Conservation (phyloP, 2,888 invertebrate species). For the Melolontha melolontha region DNA sequence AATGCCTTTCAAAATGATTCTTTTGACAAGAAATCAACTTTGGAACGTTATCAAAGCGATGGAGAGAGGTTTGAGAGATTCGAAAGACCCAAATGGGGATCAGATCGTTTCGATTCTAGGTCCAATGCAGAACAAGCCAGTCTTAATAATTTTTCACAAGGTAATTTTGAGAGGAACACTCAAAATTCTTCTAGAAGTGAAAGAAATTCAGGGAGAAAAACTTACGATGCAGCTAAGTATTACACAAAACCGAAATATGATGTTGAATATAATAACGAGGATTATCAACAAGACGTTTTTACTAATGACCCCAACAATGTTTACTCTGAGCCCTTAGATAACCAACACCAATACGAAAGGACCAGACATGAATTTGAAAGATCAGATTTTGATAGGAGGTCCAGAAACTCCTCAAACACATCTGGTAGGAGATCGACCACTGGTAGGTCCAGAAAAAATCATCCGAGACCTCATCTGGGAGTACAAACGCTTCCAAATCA, state of each 20-base stretch:
- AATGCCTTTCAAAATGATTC: constrained; percentile 73
- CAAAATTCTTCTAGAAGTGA: constrained; percentile 59
- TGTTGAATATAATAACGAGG: constrained; percentile 60
- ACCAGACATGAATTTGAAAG: constrained; percentile 72
- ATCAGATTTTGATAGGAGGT: constrained; percentile 67
- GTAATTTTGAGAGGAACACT: constrained; percentile 33
- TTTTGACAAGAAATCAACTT: constrained; percentile 74
- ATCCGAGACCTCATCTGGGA: constrained; percentile 67
- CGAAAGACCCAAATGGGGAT: constrained; percentile 69
- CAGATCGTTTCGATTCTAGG: constrained; percentile 71
- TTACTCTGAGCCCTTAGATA: constrained; percentile 64
- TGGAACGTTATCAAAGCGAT: constrained; percentile 72
- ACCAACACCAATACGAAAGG: constrained; percentile 61
- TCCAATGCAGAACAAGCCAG: constrained; percentile 65
- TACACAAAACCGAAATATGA: constrained; percentile 63
- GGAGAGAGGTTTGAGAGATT: constrained; percentile 68
- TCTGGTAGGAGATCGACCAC: constrained; percentile 62
- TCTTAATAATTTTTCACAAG: constrained; percentile 48
- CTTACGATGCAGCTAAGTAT: constrained; percentile 62
- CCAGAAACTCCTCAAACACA: constrained; percentile 63
- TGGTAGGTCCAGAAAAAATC: constrained; percentile 65
- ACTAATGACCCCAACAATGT: constrained; percentile 69
- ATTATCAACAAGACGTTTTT: constrained; percentile 58
- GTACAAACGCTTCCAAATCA: constrained; percentile 70
- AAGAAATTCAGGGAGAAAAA: constrained; percentile 57